phyloP scores from a whole-genome alignment of 2,888 invertebrate species.

The Ophion ventricosus region DNA sequence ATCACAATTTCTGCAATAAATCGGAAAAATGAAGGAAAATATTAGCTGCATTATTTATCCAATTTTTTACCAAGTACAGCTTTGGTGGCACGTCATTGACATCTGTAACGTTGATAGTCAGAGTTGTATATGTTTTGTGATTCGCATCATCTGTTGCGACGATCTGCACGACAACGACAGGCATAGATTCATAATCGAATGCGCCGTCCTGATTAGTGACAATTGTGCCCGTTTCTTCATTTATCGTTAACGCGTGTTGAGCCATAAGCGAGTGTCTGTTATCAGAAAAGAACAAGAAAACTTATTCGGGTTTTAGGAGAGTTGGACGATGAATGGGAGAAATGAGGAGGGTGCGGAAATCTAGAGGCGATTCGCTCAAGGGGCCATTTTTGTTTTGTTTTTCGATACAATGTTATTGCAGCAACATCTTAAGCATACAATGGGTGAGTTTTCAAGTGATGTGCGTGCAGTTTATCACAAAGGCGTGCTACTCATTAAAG shows the following conservation, averaged over 20 bases:
- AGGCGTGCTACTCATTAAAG: too few species aligned
- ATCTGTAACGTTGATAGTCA: slow-evolving; percentile 87
- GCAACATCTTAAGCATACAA: too few species aligned
- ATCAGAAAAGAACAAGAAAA: neutral
- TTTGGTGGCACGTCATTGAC: slow-evolving; percentile 90
- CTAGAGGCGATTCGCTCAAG: too few species aligned
- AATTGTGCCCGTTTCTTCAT: slow-evolving; percentile 85
- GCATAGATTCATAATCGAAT: slow-evolving; percentile 87
- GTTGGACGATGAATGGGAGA: too few species aligned
- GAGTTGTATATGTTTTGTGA: slow-evolving; percentile 84
- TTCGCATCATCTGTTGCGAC: slow-evolving; percentile 79
- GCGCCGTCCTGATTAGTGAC: slow-evolving; percentile 84
- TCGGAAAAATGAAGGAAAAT: slow-evolving; percentile 32
- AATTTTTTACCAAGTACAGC: slow-evolving; percentile 84
- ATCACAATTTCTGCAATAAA: too few species aligned
- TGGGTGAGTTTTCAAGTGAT: too few species aligned
- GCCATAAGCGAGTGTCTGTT: slow-evolving; percentile 85
- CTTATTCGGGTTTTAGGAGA: neutral
- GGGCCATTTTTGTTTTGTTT: too few species aligned
- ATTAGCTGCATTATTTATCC: neutral
- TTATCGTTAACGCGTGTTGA: slow-evolving; percentile 84
- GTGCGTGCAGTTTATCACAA: too few species aligned
- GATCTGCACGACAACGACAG: slow-evolving; percentile 84
- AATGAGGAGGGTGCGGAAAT: too few species aligned
- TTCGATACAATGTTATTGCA: too few species aligned